phyloP scores from a whole-genome alignment of 2,888 invertebrate species.

The Rhingia campestris region DNA sequence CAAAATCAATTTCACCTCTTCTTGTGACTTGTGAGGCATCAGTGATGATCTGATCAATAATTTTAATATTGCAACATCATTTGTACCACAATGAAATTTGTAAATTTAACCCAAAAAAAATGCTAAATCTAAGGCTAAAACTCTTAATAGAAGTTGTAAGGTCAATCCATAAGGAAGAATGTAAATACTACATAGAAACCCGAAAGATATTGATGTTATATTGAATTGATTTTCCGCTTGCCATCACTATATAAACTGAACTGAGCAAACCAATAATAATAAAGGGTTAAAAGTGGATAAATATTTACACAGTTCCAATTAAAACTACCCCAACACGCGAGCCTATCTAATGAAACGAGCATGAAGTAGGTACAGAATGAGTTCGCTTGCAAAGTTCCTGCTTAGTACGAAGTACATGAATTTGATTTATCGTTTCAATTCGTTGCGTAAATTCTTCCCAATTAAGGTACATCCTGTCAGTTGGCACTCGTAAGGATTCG shows the following conservation, averaged over 20 bases:
- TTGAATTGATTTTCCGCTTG: conserved; percentile 24
- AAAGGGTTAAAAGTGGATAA: conserved; percentile 80
- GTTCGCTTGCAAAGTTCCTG: conserved; percentile 28
- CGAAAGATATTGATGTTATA: not conserved
- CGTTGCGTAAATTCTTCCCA: conserved; percentile 31
- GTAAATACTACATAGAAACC: conserved; percentile 1
- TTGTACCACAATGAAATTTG: too few relatives aligned
- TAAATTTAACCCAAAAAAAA: too few relatives aligned
- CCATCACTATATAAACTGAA: conserved; percentile 35
- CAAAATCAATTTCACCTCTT: too few relatives aligned
- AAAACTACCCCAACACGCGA: conserved; percentile 75
- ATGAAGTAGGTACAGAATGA: conserved; percentile 19
- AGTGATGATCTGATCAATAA: too few relatives aligned
- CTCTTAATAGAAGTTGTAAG: too few relatives aligned
- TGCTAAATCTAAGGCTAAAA: too few relatives aligned
- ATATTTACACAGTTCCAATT: conserved; percentile 79
- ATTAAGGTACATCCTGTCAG: conserved; percentile 43
- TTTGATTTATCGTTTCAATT: conserved; percentile 25
- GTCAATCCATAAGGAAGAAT: not conserved
- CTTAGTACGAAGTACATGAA: conserved; percentile 29
- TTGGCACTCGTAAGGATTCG: conserved; percentile 15
- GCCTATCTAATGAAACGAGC: conserved; percentile 37
- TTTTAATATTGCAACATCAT: too few relatives aligned
- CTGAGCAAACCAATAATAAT: conserved; percentile 20
- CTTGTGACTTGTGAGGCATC: too few relatives aligned